Evolutionary conservation across 2,888 invertebrate genomes (phyloP), one percentile per base, ranked within the genome.

Genomic region (Drosophila cognata): DNA sequence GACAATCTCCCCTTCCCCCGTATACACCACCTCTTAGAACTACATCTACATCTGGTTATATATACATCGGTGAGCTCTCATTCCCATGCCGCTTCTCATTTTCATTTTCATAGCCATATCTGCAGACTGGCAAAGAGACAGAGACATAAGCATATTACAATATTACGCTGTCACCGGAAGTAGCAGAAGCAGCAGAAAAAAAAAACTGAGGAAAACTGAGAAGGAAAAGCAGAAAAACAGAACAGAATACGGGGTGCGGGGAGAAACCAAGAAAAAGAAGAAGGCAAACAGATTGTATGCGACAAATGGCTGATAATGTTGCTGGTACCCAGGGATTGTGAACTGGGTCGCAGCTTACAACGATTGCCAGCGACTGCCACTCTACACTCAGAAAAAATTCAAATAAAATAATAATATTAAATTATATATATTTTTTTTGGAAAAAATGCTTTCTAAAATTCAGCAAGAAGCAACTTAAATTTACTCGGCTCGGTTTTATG

Each of bases 121-220:
- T 74, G 75, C 69, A 82, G 78, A 82, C 78, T 82, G 60, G 67
- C 75, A 84, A 68, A 77, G 63, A 73, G 79, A 84, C 85, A 89
- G 80, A 89, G 91, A 86, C 90, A 87, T 87, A 87, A 87, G 91
- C 87, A 91, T 91, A 91, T 91, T 91, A 87, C 87, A 91, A 87
- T 87, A 87, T 87, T 89, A 91, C 89, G 90, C 90, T 91, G 87
- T 91, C 91, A 87, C 91, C 91, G 91, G 85, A 91, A 87, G 89
- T 84, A 73, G 88, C 82, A 81, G 55, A 51, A 46, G 46, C 16
- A 13, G 16, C 25, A 21, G 1, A 46, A 46, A 46, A 46, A 41
- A 76, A 60, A 59, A 68, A 71, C 52, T 59, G 66, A 71, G 55
- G 25, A 74, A 50, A 64, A 66, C 41, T 7, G 25, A 46, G 46